phyloP scores from a whole-genome alignment of 2,797 vertebrate species.

The Chaetophractus vellerosus region DNA sequence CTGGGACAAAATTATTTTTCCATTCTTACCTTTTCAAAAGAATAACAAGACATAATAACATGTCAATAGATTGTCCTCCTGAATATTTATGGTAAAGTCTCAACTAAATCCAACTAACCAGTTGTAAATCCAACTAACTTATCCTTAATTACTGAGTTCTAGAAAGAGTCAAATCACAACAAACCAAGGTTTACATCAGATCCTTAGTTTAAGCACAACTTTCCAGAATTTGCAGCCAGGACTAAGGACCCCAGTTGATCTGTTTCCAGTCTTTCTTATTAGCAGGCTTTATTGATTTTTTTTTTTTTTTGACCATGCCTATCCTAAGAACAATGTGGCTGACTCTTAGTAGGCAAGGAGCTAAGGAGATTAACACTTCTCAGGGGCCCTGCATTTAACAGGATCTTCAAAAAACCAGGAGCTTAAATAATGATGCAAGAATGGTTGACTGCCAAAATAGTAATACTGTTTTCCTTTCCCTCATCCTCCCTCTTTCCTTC shows the following conservation, averaged over 20 bases:
- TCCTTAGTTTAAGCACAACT: background rate
- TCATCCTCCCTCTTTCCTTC: background rate
- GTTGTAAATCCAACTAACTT: background rate
- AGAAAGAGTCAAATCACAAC: slow-evolving; percentile 31
- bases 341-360: background rate
- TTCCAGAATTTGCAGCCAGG: background rate
- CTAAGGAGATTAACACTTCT: background rate
- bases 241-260: background rate
- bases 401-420: background rate
- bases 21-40: background rate
- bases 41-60: background rate
- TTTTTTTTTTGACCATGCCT: background rate
- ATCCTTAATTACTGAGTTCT: background rate
- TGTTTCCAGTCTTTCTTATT: background rate
- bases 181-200: background rate
- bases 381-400: background rate
- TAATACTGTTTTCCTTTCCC: background rate
- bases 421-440: background rate
- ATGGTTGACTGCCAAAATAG: background rate
- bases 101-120: background rate
- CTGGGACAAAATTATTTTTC: background rate
- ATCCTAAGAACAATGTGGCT: background rate
- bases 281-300: background rate
- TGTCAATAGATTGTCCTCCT: slow-evolving; percentile 28
- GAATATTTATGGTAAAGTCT: slow-evolving; percentile 27